Conservation (phyloP, 2,113 vertebrate genomes). For the Megaleporinus macrocephalus region DNA sequence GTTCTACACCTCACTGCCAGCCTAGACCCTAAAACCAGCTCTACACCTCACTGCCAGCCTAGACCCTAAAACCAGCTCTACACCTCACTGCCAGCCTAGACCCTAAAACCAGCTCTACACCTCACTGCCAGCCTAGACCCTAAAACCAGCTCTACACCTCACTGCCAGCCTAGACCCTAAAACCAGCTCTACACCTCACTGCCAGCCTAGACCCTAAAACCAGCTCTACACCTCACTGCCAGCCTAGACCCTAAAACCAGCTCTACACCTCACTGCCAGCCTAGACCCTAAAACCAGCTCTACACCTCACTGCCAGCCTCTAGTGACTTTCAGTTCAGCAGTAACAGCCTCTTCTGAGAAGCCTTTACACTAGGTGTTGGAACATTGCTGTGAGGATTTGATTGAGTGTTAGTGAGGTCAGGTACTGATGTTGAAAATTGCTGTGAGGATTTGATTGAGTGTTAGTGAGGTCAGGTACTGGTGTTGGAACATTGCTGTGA, state of each 20-base stretch:
- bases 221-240: conserved; percentile 33
- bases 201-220: conserved; percentile 49
- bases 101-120: conserved; percentile 22
- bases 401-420: no score
- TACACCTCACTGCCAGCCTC: neutral
- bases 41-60: conserved; percentile 49
- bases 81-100: conserved; percentile 51
- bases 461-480: no score
- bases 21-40: conserved; percentile 33
- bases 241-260: conserved; percentile 45
- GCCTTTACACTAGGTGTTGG: no score
- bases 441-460: no score
- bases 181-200: conserved; percentile 17
- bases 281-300: conserved; percentile 29
- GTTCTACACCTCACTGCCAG: conserved; percentile 44
- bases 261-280: conserved; percentile 47
- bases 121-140: conserved; percentile 54
- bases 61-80: conserved; percentile 23
- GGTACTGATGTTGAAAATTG: no score
- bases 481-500: no score
- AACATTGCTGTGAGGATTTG: no score
- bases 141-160: neutral
- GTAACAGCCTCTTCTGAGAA: no score
- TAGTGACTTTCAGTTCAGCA: no score
- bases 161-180: conserved; percentile 53